Base-by-base conservation (phyloP, 2,113 vertebrate genomes). In the Eptesicus fuscus region DNA sequence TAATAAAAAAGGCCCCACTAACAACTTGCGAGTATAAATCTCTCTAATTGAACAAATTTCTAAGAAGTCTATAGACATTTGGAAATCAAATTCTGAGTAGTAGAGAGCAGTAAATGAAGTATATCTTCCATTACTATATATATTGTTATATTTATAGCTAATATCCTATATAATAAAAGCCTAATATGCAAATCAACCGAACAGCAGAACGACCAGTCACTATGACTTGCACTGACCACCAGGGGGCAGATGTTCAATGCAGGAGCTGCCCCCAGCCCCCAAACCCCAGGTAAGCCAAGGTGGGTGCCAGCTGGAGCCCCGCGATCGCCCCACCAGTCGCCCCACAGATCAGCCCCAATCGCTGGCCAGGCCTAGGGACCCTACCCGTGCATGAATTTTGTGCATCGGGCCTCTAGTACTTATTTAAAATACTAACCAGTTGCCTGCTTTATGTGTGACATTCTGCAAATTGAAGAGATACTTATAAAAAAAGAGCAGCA, bases 21-120 rank as follows among this genome's bases (percentile, higher is more conserved):
- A 67, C 61, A 76, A 44, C 77, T 78, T 56, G 16, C 20, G 65
- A 28, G n/a, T 71, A 51, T 74, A 94, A 94, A 89, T 94, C 56
- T 86, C 53, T 32, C 49, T 67, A 76, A 61, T 11, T 74, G 56
- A 32, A 51, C 5, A 56, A 20, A 28, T 85, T 51, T 59, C 42
- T 1, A n/a, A 91, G 87, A 73, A 91, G 53, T 82, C 42, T 63
- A 83, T 56, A 94, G 61, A 20, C 51, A 44, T 94, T 93, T 78
- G 14, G 69, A 95, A 93, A 49, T 92, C 11, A 22, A 53, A 71
- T 59, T 90, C 51, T 22, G 49, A 67, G 18, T 51, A 30, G 53
- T 12, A 18, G 32, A 80, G 42, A 20, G 14, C 32, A 56, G 40
- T 32, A 70, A 28, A n/a, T 13, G 51, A 51, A 65, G 30, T 28